phyloP scores from a whole-genome alignment of 2,113 vertebrate species.

The Nothobranchius kuhntae region DNA sequence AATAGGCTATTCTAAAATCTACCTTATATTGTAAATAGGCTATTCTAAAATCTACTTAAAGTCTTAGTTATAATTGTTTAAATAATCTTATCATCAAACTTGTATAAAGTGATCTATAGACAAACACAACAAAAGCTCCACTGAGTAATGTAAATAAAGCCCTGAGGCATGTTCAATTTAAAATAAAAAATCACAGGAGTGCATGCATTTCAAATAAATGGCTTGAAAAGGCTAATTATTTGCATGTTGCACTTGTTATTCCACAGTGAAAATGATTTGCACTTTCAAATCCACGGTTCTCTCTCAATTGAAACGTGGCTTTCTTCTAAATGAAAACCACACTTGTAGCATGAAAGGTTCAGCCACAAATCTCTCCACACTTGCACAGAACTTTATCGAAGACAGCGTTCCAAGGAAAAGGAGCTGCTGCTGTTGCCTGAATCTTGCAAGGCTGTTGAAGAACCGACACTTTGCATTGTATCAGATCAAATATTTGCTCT shows the following conservation, averaged over 20 bases:
- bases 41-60: too few species aligned
- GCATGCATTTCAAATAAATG: conserved; percentile 45
- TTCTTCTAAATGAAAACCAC: conserved; percentile 14
- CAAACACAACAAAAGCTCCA: conserved; percentile 27
- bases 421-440: conserved; percentile 6
- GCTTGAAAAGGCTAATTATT: conserved; percentile 30
- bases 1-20: not conserved
- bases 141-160: conserved; percentile 35
- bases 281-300: conserved; percentile 21
- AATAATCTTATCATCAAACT: too few species aligned
- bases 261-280: conserved; percentile 34
- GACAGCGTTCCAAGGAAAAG: conserved; percentile 15
- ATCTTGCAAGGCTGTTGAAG: conserved; percentile 32
- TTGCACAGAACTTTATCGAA: conserved; percentile 24
- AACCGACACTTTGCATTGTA: conserved; percentile 48
- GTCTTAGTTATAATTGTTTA: too few species aligned
- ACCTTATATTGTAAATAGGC: conserved; percentile 1
- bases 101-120: conserved; percentile 17
- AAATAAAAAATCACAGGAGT: conserved; percentile 42
- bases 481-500: conserved; percentile 50
- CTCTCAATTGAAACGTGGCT: not conserved
- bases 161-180: conserved; percentile 26
- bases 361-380: conserved; percentile 26
- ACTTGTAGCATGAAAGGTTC: conserved; percentile 12
- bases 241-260: conserved; percentile 44